Evolutionary conservation across 92 coral and sea anemone genomes (phyloP).

Genomic region (Epizoanthus illoricatus): DNA sequence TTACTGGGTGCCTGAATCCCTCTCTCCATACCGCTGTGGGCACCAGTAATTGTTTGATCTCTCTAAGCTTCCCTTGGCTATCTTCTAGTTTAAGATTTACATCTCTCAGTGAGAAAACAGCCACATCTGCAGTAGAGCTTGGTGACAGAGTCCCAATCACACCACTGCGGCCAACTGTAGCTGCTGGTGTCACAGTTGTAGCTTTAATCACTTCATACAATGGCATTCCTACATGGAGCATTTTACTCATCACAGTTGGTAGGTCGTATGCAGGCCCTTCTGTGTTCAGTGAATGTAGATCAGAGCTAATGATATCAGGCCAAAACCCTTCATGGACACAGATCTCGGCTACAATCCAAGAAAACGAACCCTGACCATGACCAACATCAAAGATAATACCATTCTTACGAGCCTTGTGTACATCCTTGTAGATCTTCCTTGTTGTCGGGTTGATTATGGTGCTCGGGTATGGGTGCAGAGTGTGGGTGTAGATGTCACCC

Average conservation of each 20-base stretch:
- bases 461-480: constrained; percentile 61
- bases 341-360: constrained; percentile 88
- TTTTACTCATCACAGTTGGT: constrained; percentile 74
- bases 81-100: constrained; percentile 71
- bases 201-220: constrained; percentile 72
- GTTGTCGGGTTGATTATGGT: constrained; percentile 56
- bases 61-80: constrained; percentile 63
- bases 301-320: constrained; percentile 87
- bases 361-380: constrained; percentile 87
- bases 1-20: constrained; percentile 46
- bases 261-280: constrained; percentile 84
- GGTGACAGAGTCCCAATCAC: constrained; percentile 67
- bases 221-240: constrained; percentile 85
- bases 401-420: constrained; percentile 57
- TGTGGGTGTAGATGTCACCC: constrained; percentile 88
- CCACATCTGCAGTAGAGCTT: constrained; percentile 63
- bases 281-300: constrained; percentile 61
- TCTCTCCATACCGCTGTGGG: constrained; percentile 85
- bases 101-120: constrained; percentile 59
- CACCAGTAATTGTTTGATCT: constrained; percentile 40
- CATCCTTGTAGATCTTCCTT: constrained; percentile 48
- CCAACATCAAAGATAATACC: constrained; percentile 91
- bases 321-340: constrained; percentile 78
- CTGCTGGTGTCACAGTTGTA: constrained; percentile 76
- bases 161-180: constrained; percentile 67